Evolutionary conservation across 2,113 vertebrate genomes (phyloP), one percentile per base, ranked within the genome.

Genomic region (Hymenochirus boettgeri): DNA sequence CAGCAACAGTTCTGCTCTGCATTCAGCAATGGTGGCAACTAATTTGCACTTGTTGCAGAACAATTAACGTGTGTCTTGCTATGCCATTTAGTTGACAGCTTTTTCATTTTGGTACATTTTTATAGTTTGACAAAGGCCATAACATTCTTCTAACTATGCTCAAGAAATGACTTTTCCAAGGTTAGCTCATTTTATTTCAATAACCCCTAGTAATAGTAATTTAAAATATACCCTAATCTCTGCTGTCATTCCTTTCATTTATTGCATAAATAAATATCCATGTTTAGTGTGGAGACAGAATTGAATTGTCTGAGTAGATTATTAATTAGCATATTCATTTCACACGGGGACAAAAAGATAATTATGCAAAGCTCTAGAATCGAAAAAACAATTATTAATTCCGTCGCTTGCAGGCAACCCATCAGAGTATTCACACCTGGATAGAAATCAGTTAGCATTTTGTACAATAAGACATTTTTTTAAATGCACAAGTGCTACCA

Each of bases 201-300:
- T 89, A 84, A 89, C 80, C 85, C 77, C 82, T 78, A 71, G 79
- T 83, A 86, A 84, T 82, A 81, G 80, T 80, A 85, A 87, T 88
- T 90, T 82, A 83, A 86, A 85, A 80, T 77, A 77, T 77, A 76
- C 82, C 84, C 91, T 88, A 88, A 86, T 87, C 83, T 83, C 80
- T 75, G 75, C 81, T 84, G 84, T 85, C 83, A 87, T 64, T 77
- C 79, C 63, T 65, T 82, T 85, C 75, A 71, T 76, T 79, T 72
- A 80, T 62, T 74, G 78, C 81, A 88, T 83, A 79, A 84, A 83
- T 81, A 81, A 83, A 82, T 82, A 75, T 80, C 83, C 83, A 85
- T 72, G 65, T 79, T 77, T 84, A 83, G 71, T 77, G 77, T 72
- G n/a, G 12, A 29, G 33, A 83, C 80, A 77, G 73, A 84, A 87